Base-by-base conservation (phyloP, 2,888 invertebrate genomes). In the Hipparchia semele region DNA sequence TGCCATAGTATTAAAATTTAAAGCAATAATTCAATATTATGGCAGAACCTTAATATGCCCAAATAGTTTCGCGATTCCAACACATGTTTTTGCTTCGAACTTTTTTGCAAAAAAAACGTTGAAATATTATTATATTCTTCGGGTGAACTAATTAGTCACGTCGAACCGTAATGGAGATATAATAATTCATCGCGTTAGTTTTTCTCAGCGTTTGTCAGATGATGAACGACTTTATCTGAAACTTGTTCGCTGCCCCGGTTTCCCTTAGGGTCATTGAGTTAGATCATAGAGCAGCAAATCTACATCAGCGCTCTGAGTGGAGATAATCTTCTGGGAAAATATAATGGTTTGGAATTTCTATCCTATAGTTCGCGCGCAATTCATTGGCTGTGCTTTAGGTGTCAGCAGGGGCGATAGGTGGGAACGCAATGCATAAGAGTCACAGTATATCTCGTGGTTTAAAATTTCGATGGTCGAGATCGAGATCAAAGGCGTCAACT, bases 101-200 rank as follows among this genome's bases (percentile, higher is more conserved):
- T 82, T 82, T 79, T 76, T 79, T 23, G 23, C 23, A 79, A 83
- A 56, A 12, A 46, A 68, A 75, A 69, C 64, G 84, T 86, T 86
- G 83, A 84, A 84, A 87, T 60, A 39, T 10, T 74, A 84, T 83
- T 74, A 85, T 83, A 85, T 85, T 82, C 83, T 80, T 83, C 81
- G 83, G 82, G 82, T 82, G 83, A 80, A 85, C 84, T 89, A 87
- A 90, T 91, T 90, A 90, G 87, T 90, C 89, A 90, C 86, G 89
- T 90, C 90, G 86, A 82, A 81, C 70, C 82, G 73, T 81, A 88
- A 90, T 88, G 87, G 84, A 86, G 84, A 84, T 86, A 84, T 85
- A 86, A 90, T 89, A 85, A 90, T 88, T 87, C 84, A 88, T 87
- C 62, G 73, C 70, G 73, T 75, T 72, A 75, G 71, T 74, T 76